Percentiles rank a stretch among this genome's conserved stretches.
Evolutionary conservation across 2,888 invertebrate genomes (phyloP).

Genomic region (Melanargia galathea): DNA sequence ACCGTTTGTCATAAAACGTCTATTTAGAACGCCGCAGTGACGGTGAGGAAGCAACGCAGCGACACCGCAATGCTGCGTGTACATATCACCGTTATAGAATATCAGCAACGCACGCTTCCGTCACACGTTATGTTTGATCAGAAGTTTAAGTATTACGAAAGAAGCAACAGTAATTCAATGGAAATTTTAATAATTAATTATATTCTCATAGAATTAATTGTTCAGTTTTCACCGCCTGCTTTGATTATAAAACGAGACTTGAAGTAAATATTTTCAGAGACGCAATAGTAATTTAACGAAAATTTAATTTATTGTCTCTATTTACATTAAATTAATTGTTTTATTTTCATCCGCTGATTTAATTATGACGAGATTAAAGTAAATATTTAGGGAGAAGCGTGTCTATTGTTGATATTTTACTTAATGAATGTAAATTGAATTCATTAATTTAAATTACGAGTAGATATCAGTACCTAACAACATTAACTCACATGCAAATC

Average conservation of each 20-base stretch:
- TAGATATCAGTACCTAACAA: too few species aligned
- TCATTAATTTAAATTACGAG: conserved; percentile 3
- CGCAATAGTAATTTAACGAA: conserved; percentile 35
- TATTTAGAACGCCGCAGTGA: too few species aligned
- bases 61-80: too few species aligned
- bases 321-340: conserved; percentile 10
- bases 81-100: too few species aligned
- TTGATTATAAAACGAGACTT: conserved; percentile 1
- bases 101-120: too few species aligned
- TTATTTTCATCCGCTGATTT: conserved; percentile 1
- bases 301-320: conserved; percentile 11
- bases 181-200: conserved; percentile 11
- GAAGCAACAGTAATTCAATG: conserved; percentile 14
- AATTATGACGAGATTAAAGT: not conserved
- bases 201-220: conserved; percentile 2
- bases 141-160: not conserved
- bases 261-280: conserved; percentile 14
- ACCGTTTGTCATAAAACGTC: too few species aligned
- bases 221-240: not conserved
- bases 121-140: not conserved
- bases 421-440: not conserved
- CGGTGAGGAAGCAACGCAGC: too few species aligned
- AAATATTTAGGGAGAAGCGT: not conserved
- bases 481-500: too few species aligned
- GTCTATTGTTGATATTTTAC: not conserved